Conservation (phyloP, 92 coral and sea anemone genomes). For the Palythoa grandis region DNA sequence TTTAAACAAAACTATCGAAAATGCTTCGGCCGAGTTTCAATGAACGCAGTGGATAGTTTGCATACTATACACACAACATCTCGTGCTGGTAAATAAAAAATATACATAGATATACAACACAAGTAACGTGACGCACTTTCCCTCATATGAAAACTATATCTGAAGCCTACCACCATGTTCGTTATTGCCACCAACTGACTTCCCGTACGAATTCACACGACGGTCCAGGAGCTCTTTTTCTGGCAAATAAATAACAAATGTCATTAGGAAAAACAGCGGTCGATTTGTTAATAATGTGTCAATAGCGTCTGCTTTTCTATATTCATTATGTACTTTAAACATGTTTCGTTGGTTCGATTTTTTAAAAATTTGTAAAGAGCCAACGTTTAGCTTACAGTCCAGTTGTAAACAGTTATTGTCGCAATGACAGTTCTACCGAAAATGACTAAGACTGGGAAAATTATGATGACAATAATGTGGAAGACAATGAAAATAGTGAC, state of each 20-base stretch:
- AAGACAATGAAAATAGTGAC: background rate
- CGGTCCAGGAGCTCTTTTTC: constrained; percentile 74
- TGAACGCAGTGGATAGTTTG: too few species aligned
- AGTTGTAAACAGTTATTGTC: too few species aligned
- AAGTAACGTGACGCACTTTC: background rate
- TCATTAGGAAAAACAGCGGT: background rate
- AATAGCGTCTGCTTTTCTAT: background rate
- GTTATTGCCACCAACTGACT: constrained; percentile 33
- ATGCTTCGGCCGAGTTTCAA: too few species aligned
- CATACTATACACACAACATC: too few species aligned
- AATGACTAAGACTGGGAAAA: background rate
- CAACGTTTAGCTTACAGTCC: background rate
- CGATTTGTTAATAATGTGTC: background rate
- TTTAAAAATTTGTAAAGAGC: too few species aligned
- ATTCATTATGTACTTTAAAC: background rate
- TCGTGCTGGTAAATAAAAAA: too few species aligned
- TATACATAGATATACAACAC: too few species aligned
- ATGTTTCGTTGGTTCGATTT: background rate
- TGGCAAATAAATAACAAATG: background rate
- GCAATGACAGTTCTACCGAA: background rate
- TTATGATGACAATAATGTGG: background rate
- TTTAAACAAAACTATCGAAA: too few species aligned
- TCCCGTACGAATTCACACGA: constrained; percentile 65
- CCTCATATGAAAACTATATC: background rate
- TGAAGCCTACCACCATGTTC: constrained; percentile 56